A percentile compares a stretch with the other conserved stretches of the same genome.
Evolutionary conservation across 2,888 invertebrate species (phyloP).

Genomic region (Sceliomorpha sp.): DNA sequence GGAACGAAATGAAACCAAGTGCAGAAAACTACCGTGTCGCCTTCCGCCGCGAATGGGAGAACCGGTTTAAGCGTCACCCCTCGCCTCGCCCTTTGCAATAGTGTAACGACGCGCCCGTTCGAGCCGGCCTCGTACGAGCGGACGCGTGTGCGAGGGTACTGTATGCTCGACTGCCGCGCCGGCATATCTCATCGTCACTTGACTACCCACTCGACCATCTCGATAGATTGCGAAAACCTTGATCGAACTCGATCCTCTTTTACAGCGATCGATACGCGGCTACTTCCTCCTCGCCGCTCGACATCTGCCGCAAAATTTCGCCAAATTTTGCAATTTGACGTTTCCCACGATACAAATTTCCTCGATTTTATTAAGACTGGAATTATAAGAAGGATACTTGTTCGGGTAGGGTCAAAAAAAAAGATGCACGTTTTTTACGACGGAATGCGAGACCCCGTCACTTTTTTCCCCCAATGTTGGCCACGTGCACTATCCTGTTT

Average conservation of each 20-base stretch:
- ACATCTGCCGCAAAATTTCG: background rate
- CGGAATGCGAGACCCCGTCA: no score
- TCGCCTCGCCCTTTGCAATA: conserved; percentile 52
- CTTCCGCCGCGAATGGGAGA: conserved; percentile 60
- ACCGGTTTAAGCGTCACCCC: conserved; percentile 70
- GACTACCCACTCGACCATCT: conserved; percentile 37
- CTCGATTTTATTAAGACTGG: no score
- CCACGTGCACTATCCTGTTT: no score
- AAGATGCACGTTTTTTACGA: no score
- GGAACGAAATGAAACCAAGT: conserved; percentile 67
- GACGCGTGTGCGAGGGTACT: conserved; percentile 5
- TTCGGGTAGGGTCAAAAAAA: no score
- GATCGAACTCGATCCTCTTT: conserved; percentile 10
- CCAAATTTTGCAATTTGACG: no score
- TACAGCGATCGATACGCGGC: conserved; percentile 14
- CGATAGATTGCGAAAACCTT: conserved; percentile 6
- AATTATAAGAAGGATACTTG: no score
- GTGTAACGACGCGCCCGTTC: no score
- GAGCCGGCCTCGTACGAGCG: no score
- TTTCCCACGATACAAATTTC: no score
- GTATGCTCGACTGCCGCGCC: conserved; percentile 21
- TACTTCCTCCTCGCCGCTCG: background rate
- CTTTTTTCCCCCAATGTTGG: no score
- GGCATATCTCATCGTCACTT: conserved; percentile 45
- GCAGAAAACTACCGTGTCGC: conserved; percentile 64